Evolutionary conservation across 1,140 invertebrate species (phyloP).

Genomic region (Muscidifurax raptorellus): DNA sequence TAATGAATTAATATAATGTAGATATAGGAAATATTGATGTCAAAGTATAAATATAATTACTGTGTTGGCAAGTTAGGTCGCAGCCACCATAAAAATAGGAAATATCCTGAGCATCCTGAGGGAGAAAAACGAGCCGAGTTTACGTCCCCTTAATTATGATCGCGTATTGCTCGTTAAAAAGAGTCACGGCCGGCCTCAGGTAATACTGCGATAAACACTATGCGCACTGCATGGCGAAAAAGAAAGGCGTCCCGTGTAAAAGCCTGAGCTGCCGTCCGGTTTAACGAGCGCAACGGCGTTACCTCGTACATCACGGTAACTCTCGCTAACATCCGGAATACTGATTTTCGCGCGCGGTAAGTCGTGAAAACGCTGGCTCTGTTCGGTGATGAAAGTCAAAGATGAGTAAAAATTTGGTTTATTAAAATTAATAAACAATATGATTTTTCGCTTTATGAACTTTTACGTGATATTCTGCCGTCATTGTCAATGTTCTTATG

Average conservation of each 20-base stretch:
- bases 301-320: background rate
- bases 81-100: background rate
- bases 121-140: background rate
- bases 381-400: background rate
- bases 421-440: too few relatives aligned
- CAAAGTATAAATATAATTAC: background rate
- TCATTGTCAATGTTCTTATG: too few relatives aligned
- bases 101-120: background rate
- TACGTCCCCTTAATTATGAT: background rate
- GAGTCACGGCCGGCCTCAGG: background rate
- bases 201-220: background rate
- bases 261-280: background rate
- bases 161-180: conserved; percentile 1
- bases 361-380: background rate
- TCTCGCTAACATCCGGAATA: background rate
- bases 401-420: background rate
- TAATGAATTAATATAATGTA: too few relatives aligned
- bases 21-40: too few relatives aligned
- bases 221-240: background rate
- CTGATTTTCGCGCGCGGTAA: background rate
- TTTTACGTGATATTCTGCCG: too few relatives aligned
- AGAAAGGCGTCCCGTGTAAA: background rate
- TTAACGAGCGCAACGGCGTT: background rate
- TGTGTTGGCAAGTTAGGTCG: background rate
- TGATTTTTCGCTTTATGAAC: too few relatives aligned